Evolutionary conservation across 37 sponge, comb jelly and placozoan genomes (phyloP).

Genomic region (Diacarnus erythraeanus): DNA sequence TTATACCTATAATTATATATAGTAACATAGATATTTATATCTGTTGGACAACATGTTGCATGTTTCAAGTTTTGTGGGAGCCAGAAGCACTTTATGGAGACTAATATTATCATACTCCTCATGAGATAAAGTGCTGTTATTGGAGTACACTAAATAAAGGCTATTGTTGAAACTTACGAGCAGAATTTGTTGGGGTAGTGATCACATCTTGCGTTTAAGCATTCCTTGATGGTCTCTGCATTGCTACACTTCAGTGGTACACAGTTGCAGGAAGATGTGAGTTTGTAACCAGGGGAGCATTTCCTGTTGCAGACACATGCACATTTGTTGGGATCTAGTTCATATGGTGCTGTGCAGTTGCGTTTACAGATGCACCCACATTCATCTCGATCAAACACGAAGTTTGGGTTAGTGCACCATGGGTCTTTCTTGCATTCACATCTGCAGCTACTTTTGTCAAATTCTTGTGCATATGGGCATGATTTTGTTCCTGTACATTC

Average conservation of each 20-base stretch:
- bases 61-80: no score
- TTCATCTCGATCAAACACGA: background rate
- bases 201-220: constrained; percentile 36
- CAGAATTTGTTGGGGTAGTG: constrained; percentile 41
- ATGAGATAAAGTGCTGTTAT: no score
- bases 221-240: constrained; percentile 29
- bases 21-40: no score
- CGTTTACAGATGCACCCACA: constrained; percentile 34
- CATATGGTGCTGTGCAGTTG: constrained; percentile 12
- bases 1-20: constrained; percentile 46
- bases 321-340: constrained; percentile 42
- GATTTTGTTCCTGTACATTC: background rate
- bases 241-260: constrained; percentile 36
- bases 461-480: constrained; percentile 3
- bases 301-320: constrained; percentile 41
- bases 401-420: background rate
- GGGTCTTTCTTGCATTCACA: background rate
- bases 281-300: constrained; percentile 25
- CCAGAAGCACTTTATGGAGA: background rate
- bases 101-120: background rate
- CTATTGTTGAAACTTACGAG: constrained; percentile 46
- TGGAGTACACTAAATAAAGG: no score
- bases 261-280: constrained; percentile 35
- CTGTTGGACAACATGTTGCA: no score
- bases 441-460: constrained; percentile 16